Conservation (phyloP, 2,113 vertebrate species). For the Gobiocypris rarus region DNA sequence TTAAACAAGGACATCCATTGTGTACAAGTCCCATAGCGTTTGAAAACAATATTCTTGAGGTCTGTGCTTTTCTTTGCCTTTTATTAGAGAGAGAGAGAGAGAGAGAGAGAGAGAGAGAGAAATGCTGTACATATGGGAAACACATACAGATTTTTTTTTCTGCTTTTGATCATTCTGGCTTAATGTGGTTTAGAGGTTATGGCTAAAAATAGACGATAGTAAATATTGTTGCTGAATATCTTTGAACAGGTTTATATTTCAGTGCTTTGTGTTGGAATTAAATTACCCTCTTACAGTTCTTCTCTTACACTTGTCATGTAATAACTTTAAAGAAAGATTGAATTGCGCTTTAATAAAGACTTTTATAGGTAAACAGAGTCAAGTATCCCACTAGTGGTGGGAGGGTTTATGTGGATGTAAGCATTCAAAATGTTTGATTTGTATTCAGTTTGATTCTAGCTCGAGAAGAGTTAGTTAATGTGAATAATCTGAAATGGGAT, state of each 20-base stretch:
- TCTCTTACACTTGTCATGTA: not conserved
- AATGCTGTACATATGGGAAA: not conserved
- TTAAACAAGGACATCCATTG: slow-evolving; percentile 41
- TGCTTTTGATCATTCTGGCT: not conserved
- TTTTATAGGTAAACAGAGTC: slow-evolving; percentile 10
- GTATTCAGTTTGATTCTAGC: not conserved
- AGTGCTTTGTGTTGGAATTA: slow-evolving; percentile 16
- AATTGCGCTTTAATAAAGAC: not conserved
- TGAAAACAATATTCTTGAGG: slow-evolving; percentile 17
- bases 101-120: not conserved
- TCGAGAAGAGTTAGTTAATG: not conserved
- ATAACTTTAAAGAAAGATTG: slow-evolving; percentile 13
- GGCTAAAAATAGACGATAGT: not conserved
- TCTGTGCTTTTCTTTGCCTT: slow-evolving; percentile 13
- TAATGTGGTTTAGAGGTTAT: slow-evolving; percentile 29
- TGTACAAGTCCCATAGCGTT: slow-evolving; percentile 11
- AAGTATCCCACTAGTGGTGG: not conserved
- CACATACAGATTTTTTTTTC: not conserved
- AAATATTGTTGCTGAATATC: slow-evolving; percentile 20
- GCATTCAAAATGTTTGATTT: slow-evolving; percentile 8
- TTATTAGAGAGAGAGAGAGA: not conserved
- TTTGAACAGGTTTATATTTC: slow-evolving; percentile 30
- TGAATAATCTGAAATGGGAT: slow-evolving; percentile 34
- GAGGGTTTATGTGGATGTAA: not conserved
- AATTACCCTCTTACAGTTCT: slow-evolving; percentile 4